A percentile compares a stretch with the other conserved stretches of the same genome.
Evolutionary conservation across 2,888 invertebrate species (phyloP).

Genomic region (Tridacna gigas): DNA sequence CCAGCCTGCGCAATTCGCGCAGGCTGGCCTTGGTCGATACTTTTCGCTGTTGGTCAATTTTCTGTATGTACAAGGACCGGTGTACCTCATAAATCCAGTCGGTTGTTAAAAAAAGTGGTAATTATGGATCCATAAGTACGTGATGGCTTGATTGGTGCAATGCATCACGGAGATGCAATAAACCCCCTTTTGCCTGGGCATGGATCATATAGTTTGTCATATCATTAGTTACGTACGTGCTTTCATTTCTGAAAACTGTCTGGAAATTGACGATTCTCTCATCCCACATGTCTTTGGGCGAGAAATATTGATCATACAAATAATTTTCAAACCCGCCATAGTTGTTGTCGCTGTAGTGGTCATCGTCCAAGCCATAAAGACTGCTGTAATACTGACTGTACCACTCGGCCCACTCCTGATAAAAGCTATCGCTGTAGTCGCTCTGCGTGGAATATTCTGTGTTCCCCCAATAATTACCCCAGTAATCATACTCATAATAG

Average conservation of each 20-base stretch:
- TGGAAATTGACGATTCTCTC: slow-evolving; percentile 44
- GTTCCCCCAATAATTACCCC: slow-evolving; percentile 29
- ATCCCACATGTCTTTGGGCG: slow-evolving; percentile 58
- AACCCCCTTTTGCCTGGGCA: too few relatives aligned
- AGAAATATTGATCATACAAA: slow-evolving; percentile 31
- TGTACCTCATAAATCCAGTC: too few relatives aligned
- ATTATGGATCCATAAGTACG: too few relatives aligned
- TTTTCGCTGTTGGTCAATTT: too few relatives aligned
- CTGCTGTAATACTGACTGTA: slow-evolving; percentile 21
- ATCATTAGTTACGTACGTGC: too few relatives aligned
- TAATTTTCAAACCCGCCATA: slow-evolving; percentile 7
- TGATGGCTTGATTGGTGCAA: too few relatives aligned
- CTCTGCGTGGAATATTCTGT: neutral
- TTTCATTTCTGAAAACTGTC: slow-evolving; percentile 52
- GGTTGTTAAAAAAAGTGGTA: too few relatives aligned
- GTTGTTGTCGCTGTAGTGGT: neutral
- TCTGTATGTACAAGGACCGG: too few relatives aligned
- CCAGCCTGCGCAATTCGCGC: too few relatives aligned
- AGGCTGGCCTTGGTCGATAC: too few relatives aligned
- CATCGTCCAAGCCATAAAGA: neutral
- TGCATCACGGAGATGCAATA: too few relatives aligned
- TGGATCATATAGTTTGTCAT: too few relatives aligned
- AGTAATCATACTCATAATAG: slow-evolving; percentile 40
- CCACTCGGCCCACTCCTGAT: slow-evolving; percentile 19
- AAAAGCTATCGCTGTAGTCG: neutral